A percentile compares a stretch with the other conserved stretches of the same genome.
phyloP scores from a whole-genome alignment of 2,888 invertebrate genomes.

The Apotomis turbidana region DNA sequence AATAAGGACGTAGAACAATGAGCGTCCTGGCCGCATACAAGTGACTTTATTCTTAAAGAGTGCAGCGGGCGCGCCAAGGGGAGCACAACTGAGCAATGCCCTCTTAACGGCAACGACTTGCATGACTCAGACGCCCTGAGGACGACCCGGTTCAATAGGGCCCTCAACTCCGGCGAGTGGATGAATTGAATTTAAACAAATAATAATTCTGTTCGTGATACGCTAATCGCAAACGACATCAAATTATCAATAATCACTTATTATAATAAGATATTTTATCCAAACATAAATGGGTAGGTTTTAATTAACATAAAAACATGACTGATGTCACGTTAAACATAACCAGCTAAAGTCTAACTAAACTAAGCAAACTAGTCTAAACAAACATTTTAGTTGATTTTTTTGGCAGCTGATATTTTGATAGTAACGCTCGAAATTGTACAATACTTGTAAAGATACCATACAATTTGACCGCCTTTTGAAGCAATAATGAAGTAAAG shows the following conservation, averaged over 20 bases:
- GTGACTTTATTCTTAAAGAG: slow-evolving; percentile 66
- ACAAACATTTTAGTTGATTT: too few relatives aligned
- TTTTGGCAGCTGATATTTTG: too few relatives aligned
- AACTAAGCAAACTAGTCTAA: too few relatives aligned
- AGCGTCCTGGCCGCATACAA: slow-evolving; percentile 63
- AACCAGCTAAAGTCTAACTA: too few relatives aligned
- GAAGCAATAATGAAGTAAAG: too few relatives aligned
- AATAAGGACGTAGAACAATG: slow-evolving; percentile 78
- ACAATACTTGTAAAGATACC: too few relatives aligned
- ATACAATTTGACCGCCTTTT: too few relatives aligned
- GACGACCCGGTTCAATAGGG: slow-evolving; percentile 72
- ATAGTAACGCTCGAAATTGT: too few relatives aligned
- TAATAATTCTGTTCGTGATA: slow-evolving; percentile 1
- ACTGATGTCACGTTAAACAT: too few relatives aligned
- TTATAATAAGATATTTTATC: neutral
- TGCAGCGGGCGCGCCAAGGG: slow-evolving; percentile 67
- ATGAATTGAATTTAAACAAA: slow-evolving; percentile 29
- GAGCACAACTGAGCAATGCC: slow-evolving; percentile 80
- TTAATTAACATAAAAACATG: too few relatives aligned
- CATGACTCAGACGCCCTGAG: slow-evolving; percentile 80
- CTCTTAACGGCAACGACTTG: slow-evolving; percentile 79
- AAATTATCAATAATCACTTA: neutral
- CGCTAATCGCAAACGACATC: neutral
- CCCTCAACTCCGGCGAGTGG: slow-evolving; percentile 71
- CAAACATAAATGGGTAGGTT: too few relatives aligned